phyloP scores from a whole-genome alignment of 2,888 invertebrate species.

The Eristalis intricaria region DNA sequence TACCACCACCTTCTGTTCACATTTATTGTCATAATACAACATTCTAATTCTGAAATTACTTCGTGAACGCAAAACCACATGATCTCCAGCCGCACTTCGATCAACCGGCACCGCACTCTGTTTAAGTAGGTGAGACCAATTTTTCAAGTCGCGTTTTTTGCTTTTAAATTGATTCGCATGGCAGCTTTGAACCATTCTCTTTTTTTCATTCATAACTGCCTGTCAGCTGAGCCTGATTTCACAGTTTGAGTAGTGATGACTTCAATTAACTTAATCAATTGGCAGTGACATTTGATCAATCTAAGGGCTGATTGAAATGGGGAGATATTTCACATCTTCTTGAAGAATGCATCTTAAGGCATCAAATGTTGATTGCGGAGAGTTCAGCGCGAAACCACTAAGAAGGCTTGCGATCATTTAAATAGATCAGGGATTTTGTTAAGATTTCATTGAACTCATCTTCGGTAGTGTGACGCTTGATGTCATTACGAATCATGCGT shows the following conservation, averaged over 20 bases:
- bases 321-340: conserved; percentile 30
- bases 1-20: background rate
- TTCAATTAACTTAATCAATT: conserved; percentile 50
- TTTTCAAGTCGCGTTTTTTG: conserved; percentile 31
- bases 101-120: conserved; percentile 21
- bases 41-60: conserved; percentile 61
- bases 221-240: conserved; percentile 30
- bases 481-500: conserved; percentile 15
- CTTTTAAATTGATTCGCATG: conserved; percentile 64
- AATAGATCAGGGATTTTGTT: conserved; percentile 36
- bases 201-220: conserved; percentile 3
- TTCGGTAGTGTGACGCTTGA: conserved; percentile 9
- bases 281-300: conserved; percentile 42
- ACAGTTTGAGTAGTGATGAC: conserved; percentile 8
- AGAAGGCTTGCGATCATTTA: background rate
- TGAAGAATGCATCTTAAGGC: background rate
- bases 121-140: conserved; percentile 63
- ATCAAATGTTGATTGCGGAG: background rate
- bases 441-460: conserved; percentile 34
- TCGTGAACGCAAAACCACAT: conserved; percentile 58
- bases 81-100: conserved; percentile 45
- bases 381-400: background rate
- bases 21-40: conserved; percentile 31
- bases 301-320: background rate
- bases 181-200: conserved; percentile 39